Conservation (phyloP, 1,140 invertebrate genomes). For the Pygmarrhopalites habei region DNA sequence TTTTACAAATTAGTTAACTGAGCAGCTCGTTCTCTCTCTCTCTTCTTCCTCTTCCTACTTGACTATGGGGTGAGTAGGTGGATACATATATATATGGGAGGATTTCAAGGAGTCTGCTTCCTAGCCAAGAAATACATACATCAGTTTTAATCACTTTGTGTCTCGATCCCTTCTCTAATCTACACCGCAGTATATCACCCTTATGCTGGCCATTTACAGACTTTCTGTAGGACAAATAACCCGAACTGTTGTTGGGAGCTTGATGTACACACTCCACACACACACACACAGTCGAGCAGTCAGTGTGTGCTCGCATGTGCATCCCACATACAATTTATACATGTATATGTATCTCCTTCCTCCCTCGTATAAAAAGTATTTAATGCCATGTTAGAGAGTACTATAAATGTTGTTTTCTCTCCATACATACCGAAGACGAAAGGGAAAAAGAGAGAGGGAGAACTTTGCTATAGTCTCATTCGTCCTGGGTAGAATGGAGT, state of each 20-base stretch:
- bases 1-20: too few species aligned
- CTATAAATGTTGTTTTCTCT: too few species aligned
- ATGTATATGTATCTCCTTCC: neutral
- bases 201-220: constrained; percentile 26
- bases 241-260: neutral
- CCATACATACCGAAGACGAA: neutral
- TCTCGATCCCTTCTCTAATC: constrained; percentile 35
- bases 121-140: constrained; percentile 36
- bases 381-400: too few species aligned
- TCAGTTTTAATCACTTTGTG: constrained; percentile 39
- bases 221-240: constrained; percentile 27
- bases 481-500: too few species aligned
- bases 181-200: constrained; percentile 35
- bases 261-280: constrained; percentile 13
- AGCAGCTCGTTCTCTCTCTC: too few species aligned
- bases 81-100: too few species aligned
- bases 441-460: neutral
- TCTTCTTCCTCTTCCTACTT: too few species aligned
- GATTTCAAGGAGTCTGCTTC: constrained; percentile 5
- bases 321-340: neutral
- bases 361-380: too few species aligned
- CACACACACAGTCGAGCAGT: neutral
- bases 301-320: neutral
- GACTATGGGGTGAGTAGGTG: too few species aligned
- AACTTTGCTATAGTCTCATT: too few species aligned